These are phyloP conservation scores for Schrankia costaestrigalis DNA, from an alignment of 2,888 invertebrate species.

Conservation along the genomic window DNA sequence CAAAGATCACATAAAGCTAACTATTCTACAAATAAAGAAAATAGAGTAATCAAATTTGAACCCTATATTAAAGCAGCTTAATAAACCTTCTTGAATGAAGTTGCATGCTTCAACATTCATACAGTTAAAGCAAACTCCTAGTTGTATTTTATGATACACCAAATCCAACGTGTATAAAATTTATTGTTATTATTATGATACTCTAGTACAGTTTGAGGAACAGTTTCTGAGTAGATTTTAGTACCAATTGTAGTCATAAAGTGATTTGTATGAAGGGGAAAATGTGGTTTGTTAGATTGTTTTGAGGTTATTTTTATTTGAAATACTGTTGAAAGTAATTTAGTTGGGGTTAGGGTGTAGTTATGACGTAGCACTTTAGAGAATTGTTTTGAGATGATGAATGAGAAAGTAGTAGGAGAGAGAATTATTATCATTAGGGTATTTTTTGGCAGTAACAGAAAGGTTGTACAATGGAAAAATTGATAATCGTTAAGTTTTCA, in stretches of 20 bases:
- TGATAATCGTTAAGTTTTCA: no score
- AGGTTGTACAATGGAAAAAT: no score
- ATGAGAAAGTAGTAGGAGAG: no score
- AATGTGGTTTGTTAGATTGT: slow-evolving; percentile 40
- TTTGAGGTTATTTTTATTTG: slow-evolving; percentile 21
- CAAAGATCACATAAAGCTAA: no score
- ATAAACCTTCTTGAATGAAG: no score
- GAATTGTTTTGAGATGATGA: neutral
- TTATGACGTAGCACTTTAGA: slow-evolving; percentile 1
- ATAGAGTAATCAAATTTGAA: no score
- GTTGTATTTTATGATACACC: slow-evolving; percentile 7
- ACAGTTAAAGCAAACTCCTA: neutral
- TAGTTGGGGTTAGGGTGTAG: slow-evolving; percentile 1
- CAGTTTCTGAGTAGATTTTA: slow-evolving; percentile 52
- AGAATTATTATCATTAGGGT: no score
- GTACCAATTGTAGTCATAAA: slow-evolving; percentile 60
- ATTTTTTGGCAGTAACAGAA: no score
- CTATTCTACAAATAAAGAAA: no score
- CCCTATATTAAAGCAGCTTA: no score
- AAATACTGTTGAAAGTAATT: slow-evolving; percentile 10
- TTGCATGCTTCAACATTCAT: no score
- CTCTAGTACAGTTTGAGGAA: slow-evolving; percentile 56
- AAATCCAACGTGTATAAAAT: slow-evolving; percentile 43
- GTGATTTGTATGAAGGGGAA: slow-evolving; percentile 58
- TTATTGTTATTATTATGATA: slow-evolving; percentile 74